Percentiles rank a stretch among this genome's conserved stretches.
phyloP scores from a whole-genome alignment of 2,797 vertebrate genomes.

The Sphenodon punctatus region DNA sequence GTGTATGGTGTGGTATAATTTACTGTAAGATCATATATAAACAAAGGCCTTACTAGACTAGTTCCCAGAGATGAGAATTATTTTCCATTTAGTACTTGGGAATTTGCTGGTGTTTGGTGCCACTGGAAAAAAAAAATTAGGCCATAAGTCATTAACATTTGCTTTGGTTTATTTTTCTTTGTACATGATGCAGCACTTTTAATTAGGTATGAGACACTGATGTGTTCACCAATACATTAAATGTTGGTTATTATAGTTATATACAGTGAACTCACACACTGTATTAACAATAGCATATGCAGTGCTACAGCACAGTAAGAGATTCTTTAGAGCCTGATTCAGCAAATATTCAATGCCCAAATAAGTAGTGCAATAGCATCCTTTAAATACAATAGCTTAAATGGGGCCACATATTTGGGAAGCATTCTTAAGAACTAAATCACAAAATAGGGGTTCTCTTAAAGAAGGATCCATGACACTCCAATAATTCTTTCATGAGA shows the following conservation, averaged over 20 bases:
- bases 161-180: conserved; percentile 11
- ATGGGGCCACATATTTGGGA: background rate
- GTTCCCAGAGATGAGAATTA: background rate
- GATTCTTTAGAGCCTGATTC: background rate
- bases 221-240: conserved; percentile 6
- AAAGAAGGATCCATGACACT: no score
- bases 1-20: background rate
- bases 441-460: no score
- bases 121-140: background rate
- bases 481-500: background rate
- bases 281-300: conserved; percentile 9
- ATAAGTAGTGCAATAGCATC: background rate
- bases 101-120: background rate
- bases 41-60: background rate
- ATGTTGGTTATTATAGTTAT: conserved; percentile 31
- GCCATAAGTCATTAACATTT: conserved; percentile 8
- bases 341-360: background rate
- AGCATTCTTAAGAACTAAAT: background rate
- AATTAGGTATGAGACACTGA: background rate
- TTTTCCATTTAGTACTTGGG: conserved; percentile 28
- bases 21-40: no score
- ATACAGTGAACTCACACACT: conserved; percentile 14
- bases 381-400: background rate
- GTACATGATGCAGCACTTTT: conserved; percentile 16
- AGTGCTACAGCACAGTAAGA: background rate